phyloP scores from a whole-genome alignment of 1,140 invertebrate genomes.

The Sycophaga agraensis region DNA sequence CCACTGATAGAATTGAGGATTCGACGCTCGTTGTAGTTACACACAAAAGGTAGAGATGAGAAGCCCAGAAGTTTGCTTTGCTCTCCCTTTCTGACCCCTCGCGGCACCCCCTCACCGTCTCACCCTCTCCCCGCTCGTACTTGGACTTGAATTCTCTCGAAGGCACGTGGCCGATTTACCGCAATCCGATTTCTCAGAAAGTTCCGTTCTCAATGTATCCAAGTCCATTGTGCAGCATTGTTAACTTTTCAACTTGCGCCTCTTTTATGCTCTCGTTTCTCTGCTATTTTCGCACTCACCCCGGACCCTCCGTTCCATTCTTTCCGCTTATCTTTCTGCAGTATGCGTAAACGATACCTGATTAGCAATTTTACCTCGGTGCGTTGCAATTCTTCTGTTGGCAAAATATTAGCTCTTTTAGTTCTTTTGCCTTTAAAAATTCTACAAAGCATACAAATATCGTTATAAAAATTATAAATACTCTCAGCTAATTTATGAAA shows the following conservation, averaged over 20 bases:
- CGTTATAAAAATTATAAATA: too few species aligned
- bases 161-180: conserved; percentile 18
- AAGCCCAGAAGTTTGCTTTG: neutral
- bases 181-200: conserved; percentile 19
- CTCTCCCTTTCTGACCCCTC: neutral
- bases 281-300: neutral
- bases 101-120: neutral
- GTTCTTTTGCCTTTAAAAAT: too few species aligned
- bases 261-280: conserved; percentile 19
- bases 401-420: too few species aligned
- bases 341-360: too few species aligned
- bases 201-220: conserved; percentile 12
- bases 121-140: neutral
- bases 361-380: too few species aligned
- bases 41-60: neutral
- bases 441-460: too few species aligned
- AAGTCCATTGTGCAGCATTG: conserved; percentile 11
- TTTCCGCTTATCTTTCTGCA: conserved; percentile 2
- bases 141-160: neutral
- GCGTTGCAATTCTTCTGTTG: too few species aligned
- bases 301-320: neutral
- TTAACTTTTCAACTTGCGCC: conserved; percentile 22
- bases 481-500: too few species aligned
- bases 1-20: neutral
- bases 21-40: neutral